Base-by-base conservation (phyloP, 2,797 vertebrate genomes). In the Delichon dasypus region DNA sequence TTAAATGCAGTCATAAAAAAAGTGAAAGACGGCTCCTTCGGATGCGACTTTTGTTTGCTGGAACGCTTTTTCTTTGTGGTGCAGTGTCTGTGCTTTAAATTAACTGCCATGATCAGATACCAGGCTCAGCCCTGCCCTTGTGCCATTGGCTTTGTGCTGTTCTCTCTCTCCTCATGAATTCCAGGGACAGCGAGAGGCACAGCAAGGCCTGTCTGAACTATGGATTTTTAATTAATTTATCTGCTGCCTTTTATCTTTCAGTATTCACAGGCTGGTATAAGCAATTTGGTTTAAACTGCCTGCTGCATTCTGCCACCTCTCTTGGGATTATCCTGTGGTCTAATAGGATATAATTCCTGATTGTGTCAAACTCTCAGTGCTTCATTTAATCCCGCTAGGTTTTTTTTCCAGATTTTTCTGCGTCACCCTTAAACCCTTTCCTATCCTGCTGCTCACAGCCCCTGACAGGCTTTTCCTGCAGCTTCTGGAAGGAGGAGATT, bases 181-280 rank as follows among this genome's bases (percentile, higher is more conserved):
- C 76, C 70, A 68, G 70, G 79, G 87, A 60, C 58, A 73, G 48
- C 11, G 79, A 93, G 42, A 91, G 54, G 66, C 62, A 48, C 36
- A 91, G 70, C 83, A 70, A 92, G 50, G 73, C 89, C 77, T 42
- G 73, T 55, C 91, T 86, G 82, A 92, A 66, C 72, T 68, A 86
- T 70, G 72, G 82, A 83, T 84, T 85, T 91, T 88, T 88, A 93
- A 94, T 96, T 95, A 93, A 94, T 93, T 94, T 94, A 86, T 92
- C 80, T 88, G 73, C 91, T 93, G 85, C 80, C 74, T 95, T 91
- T 91, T 81, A 89, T 88, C 82, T 91, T 65, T 36, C 82, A 51
- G 68, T 34, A 48, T 70, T 81, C 91, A 75, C 79, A 66, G 82
- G 55, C 89, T 92, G 82, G 79, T 60, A 58, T 64, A 54, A 44